Evolutionary conservation across 2,888 invertebrate species (phyloP).

Genomic region (Lycophotia porphyrea): DNA sequence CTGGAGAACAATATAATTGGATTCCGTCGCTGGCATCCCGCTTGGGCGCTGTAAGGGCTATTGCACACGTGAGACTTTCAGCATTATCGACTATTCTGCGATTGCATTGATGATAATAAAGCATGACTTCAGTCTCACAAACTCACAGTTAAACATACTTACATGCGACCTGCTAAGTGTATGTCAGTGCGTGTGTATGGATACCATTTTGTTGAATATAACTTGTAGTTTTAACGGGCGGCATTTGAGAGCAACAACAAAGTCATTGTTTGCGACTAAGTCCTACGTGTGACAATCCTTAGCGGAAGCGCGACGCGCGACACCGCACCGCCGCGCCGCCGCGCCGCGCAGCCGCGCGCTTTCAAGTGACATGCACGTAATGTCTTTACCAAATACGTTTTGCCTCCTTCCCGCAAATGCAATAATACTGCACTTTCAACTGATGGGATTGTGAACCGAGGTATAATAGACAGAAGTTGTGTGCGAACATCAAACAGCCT

Average conservation of each 20-base stretch:
- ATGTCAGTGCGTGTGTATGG: neutral
- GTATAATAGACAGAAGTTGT: neutral
- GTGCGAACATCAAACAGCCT: neutral
- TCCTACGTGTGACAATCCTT: neutral
- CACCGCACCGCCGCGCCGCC: constrained; percentile 1
- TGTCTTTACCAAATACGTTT: constrained; percentile 54
- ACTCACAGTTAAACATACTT: neutral
- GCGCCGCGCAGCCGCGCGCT: constrained; percentile 8
- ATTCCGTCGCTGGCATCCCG: constrained; percentile 62
- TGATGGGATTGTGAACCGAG: constrained; percentile 12
- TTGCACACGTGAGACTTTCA: constrained; percentile 35
- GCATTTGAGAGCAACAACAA: neutral
- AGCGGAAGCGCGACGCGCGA: neutral
- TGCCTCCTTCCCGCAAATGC: constrained; percentile 44
- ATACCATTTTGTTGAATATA: neutral
- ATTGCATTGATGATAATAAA: constrained; percentile 1
- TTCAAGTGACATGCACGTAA: constrained; percentile 46
- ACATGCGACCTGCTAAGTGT: neutral
- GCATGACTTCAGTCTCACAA: neutral
- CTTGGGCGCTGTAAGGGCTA: constrained; percentile 43
- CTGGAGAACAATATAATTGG: constrained; percentile 66
- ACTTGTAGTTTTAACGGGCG: neutral
- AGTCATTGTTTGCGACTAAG: neutral
- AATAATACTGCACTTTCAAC: constrained; percentile 32
- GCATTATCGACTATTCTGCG: constrained; percentile 1